A percentile compares a stretch with the other conserved stretches of the same genome.
Conservation (phyloP, 2,113 vertebrate genomes). For the Plecotus auritus region DNA sequence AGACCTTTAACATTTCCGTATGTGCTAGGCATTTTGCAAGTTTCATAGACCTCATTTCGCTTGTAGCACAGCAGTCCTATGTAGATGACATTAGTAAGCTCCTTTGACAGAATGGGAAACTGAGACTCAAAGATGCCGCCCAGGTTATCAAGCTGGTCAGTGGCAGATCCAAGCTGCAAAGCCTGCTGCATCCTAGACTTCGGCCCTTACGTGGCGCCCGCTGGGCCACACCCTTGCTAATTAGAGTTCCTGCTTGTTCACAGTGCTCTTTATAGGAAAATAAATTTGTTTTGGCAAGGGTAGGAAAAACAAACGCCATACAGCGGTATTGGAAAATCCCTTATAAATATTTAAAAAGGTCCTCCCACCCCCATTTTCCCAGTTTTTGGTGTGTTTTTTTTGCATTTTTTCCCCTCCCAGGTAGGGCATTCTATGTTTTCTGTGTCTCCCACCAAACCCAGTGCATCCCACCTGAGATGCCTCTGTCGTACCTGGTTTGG, state of each 20-base stretch:
- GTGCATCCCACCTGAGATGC: accelerated
- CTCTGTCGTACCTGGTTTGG: accelerated
- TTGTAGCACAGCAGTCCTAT: neutral
- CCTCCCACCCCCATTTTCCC: neutral
- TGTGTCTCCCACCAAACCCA: neutral
- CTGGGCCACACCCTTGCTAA: neutral
- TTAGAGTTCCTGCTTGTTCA: neutral
- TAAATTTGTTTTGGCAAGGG: neutral
- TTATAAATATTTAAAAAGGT: neutral
- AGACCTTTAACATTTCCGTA: neutral
- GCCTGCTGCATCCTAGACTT: neutral
- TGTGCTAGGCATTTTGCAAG: neutral
- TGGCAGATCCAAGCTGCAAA: neutral
- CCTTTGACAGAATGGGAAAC: neutral
- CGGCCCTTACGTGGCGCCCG: neutral
- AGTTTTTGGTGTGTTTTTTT: neutral
- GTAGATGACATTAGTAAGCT: neutral
- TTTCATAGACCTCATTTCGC: neutral
- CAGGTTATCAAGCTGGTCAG: neutral
- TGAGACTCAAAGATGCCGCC: neutral
- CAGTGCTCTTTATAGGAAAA: neutral
- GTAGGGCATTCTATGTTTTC: neutral
- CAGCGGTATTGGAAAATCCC: neutral
- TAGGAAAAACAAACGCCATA: neutral
- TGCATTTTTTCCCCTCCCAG: neutral